A percentile compares a stretch with the other conserved stretches of the same genome.
phyloP scores from a whole-genome alignment of 2,113 vertebrate genomes.

The Gavia stellata region DNA sequence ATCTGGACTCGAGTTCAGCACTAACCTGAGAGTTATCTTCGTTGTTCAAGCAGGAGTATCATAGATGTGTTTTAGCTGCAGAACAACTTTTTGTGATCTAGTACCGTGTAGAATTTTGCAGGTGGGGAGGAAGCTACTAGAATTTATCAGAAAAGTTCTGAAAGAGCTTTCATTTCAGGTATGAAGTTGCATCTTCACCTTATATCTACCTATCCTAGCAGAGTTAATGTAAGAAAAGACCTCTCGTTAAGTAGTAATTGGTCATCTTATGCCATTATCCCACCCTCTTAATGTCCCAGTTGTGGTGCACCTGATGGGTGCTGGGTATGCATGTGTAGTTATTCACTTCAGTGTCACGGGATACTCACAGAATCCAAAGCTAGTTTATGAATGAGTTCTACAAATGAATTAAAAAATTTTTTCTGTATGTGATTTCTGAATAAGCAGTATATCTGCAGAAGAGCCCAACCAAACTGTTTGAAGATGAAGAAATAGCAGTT shows the following conservation, averaged over 20 bases:
- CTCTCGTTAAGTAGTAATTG: neutral
- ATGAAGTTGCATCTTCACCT: neutral
- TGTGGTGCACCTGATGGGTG: neutral
- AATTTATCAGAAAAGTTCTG: neutral
- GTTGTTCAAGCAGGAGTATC: neutral
- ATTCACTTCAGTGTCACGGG: accelerated
- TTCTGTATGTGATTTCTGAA: neutral
- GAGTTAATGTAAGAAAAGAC: neutral
- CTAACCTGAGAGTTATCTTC: neutral
- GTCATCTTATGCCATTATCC: neutral
- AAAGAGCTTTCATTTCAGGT: neutral
- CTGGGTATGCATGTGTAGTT: accelerated
- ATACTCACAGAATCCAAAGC: neutral
- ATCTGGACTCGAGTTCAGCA: neutral
- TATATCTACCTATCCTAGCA: neutral
- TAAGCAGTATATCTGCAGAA: neutral
- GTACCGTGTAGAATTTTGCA: neutral
- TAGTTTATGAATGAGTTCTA: neutral
- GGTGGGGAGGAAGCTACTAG: neutral
- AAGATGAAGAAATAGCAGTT: neutral
- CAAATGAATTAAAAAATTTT: neutral
- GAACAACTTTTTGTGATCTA: neutral
- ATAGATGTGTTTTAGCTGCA: neutral
- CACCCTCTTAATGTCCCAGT: neutral
- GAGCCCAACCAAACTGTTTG: neutral